Conservation (phyloP, 2,113 vertebrate genomes). For the Solea senegalensis region DNA sequence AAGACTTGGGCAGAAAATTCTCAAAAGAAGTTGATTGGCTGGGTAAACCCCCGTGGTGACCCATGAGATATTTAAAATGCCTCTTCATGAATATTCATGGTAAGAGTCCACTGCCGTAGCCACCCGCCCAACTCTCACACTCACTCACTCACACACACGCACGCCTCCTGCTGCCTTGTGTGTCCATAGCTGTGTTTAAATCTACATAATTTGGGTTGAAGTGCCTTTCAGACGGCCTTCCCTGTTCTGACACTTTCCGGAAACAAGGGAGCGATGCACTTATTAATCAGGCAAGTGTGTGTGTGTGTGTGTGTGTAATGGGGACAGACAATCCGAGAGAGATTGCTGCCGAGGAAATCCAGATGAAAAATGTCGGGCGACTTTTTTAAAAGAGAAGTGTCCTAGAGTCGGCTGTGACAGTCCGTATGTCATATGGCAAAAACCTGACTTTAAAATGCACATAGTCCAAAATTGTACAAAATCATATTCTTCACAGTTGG, state of each 20-base stretch:
- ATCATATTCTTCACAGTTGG: too few relatives aligned
- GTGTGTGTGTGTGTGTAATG: background rate
- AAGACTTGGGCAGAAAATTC: background rate
- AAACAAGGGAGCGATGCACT: slow-evolving; percentile 73
- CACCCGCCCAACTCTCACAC: background rate
- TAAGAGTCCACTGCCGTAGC: slow-evolving; percentile 28
- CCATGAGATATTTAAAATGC: slow-evolving; percentile 66
- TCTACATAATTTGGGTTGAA: slow-evolving; percentile 82
- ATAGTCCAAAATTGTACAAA: too few relatives aligned
- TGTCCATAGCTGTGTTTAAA: slow-evolving; percentile 78
- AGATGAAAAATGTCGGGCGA: too few relatives aligned
- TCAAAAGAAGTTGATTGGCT: slow-evolving; percentile 61
- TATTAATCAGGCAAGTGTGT: slow-evolving; percentile 75
- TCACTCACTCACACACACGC: background rate
- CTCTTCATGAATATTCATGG: slow-evolving; percentile 77
- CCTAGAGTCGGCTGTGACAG: too few relatives aligned
- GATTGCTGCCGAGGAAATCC: too few relatives aligned
- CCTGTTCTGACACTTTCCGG: slow-evolving; percentile 68
- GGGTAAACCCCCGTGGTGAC: slow-evolving; percentile 50
- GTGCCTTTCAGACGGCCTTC: slow-evolving; percentile 80
- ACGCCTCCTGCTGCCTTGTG: slow-evolving; percentile 53
- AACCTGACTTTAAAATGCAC: too few relatives aligned
- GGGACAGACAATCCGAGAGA: background rate
- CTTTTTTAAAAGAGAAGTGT: too few relatives aligned
- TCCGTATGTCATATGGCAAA: too few relatives aligned